A percentile compares a stretch with the other conserved stretches of the same genome.
Conservation (phyloP, 2,113 vertebrate species). For the Amia ocellicauda region DNA sequence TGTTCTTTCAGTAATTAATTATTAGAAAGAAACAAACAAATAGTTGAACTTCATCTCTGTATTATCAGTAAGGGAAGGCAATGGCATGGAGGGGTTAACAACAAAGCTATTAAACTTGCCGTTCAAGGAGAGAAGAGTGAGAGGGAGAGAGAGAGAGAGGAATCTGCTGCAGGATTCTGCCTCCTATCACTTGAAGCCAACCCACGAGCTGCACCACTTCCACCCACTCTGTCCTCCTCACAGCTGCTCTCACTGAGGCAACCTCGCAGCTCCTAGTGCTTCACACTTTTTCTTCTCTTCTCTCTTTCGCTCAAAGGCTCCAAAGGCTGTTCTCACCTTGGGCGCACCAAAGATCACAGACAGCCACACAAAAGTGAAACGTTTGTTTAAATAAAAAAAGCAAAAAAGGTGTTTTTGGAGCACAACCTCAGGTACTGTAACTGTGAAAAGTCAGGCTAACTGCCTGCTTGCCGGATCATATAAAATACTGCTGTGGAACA, state of each 20-base stretch:
- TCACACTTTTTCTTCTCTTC: conserved; percentile 38
- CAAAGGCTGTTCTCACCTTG: conserved; percentile 18
- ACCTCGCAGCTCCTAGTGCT: conserved; percentile 61
- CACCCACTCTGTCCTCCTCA: conserved; percentile 65
- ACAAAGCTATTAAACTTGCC: no score
- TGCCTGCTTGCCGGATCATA: no score
- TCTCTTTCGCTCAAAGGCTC: conserved; percentile 35
- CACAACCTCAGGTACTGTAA: neutral
- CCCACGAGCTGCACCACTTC: conserved; percentile 71
- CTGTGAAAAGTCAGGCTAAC: no score
- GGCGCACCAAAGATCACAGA: neutral
- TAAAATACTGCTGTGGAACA: no score
- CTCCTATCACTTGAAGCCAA: conserved; percentile 46
- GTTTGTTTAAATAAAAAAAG: no score
- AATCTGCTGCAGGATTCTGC: neutral
- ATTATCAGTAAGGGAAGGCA: no score
- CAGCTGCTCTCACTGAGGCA: conserved; percentile 72
- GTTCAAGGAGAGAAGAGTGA: no score
- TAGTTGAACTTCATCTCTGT: no score
- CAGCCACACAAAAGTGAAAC: neutral
- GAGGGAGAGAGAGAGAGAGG: no score
- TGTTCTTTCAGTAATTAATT: no score
- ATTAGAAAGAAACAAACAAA: no score
- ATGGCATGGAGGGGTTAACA: no score
- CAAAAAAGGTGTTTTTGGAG: neutral